Evolutionary conservation across 2,888 invertebrate genomes (phyloP).

Genomic region (Epinotia demarniana): DNA sequence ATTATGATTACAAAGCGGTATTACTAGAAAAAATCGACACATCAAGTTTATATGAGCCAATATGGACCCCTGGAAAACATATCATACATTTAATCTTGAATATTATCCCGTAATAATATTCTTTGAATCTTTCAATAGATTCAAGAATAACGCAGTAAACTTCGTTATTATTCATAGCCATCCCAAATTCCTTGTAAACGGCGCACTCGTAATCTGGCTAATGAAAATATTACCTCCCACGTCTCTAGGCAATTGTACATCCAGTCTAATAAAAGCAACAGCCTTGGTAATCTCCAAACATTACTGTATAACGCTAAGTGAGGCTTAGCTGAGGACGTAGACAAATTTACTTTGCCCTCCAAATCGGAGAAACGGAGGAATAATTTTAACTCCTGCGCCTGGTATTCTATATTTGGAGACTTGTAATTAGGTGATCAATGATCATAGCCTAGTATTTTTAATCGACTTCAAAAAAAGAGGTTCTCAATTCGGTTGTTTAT

Average conservation of each 20-base stretch:
- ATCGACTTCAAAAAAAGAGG: no score
- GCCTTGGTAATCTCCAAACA: constrained; percentile 34
- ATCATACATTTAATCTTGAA: no score
- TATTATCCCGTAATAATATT: neutral
- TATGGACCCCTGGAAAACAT: no score
- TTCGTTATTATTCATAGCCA: constrained; percentile 7
- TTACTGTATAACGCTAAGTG: constrained; percentile 37
- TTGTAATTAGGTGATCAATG: no score
- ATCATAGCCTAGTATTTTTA: no score
- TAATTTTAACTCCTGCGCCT: neutral
- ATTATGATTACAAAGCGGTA: no score
- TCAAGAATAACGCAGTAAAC: neutral
- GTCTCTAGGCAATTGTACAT: constrained; percentile 32
- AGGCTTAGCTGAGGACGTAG: constrained; percentile 25
- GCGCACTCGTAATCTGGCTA: constrained; percentile 13
- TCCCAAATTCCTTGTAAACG: constrained; percentile 31
- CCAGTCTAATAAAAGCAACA: constrained; percentile 34
- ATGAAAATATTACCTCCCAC: constrained; percentile 40
- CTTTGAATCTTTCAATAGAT: no score
- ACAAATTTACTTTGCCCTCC: constrained; percentile 33
- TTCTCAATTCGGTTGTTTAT: no score
- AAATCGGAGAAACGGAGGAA: neutral
- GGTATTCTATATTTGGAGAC: no score
- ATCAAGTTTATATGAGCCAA: no score
- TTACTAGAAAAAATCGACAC: no score